Percentiles rank a stretch among this genome's conserved stretches.
phyloP scores from a whole-genome alignment of 1,140 invertebrate species.

The Vanessa tameamea region DNA sequence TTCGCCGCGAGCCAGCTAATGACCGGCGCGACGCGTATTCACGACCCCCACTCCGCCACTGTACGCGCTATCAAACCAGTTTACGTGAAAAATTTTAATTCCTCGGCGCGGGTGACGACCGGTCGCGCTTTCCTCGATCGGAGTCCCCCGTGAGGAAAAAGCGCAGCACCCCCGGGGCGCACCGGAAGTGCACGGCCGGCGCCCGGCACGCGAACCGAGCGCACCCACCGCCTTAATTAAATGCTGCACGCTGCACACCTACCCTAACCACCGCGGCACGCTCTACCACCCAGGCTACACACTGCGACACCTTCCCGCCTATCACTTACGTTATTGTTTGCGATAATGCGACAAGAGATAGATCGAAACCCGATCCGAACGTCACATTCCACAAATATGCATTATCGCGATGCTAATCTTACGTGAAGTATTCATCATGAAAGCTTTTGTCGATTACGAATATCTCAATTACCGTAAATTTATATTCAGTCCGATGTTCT shows the following conservation, averaged over 20 bases:
- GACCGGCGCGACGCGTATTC: constrained; percentile 70
- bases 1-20: constrained; percentile 68
- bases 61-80: constrained; percentile 77
- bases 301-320: constrained; percentile 40
- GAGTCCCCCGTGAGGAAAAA: constrained; percentile 66
- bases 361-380: constrained; percentile 16
- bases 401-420: constrained; percentile 18
- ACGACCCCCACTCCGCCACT: constrained; percentile 73
- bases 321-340: constrained; percentile 38
- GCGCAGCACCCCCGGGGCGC: constrained; percentile 68
- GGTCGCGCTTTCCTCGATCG: constrained; percentile 71
- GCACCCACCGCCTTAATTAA: constrained; percentile 77
- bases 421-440: constrained; percentile 27
- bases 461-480: constrained; percentile 12
- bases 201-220: constrained; percentile 65
- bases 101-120: constrained; percentile 72
- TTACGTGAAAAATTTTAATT: constrained; percentile 80
- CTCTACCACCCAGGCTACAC: constrained; percentile 31
- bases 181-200: constrained; percentile 71
- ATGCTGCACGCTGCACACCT: constrained; percentile 67
- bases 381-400: constrained; percentile 19
- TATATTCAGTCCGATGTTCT: constrained; percentile 16
- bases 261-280: constrained; percentile 48
- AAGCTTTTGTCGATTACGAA: constrained; percentile 16
- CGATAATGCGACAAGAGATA: constrained; percentile 12